Evolutionary conservation across 2,113 vertebrate species (phyloP), one percentile per base, ranked within the genome.

Genomic region (Myotis davidii): DNA sequence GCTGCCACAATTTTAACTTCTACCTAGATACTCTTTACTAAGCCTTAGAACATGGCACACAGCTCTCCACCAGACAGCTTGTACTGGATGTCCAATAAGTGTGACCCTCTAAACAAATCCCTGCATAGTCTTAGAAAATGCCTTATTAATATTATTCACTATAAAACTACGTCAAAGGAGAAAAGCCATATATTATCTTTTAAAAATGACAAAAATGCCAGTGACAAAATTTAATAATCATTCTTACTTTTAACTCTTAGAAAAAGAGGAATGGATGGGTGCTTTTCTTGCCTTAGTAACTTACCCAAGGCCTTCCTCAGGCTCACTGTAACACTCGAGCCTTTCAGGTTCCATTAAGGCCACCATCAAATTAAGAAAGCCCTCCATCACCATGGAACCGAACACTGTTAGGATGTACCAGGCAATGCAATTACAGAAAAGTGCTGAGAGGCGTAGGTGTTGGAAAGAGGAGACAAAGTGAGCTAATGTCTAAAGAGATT

Each of bases 91-190:
- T n/a, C 48, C 34, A 6, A 7, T 7, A 32, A 20, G 18, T 74
- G 61, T 85, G 67, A 92, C 73, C 83, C 59, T 69, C 50, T n/a
- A 90, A 85, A 93, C 56, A 83, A 93, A 94, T 74, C n/a, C 29
- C 56, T 72, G 72, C 65, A 72, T n/a, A 67, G 90, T 77, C 81
- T 97, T 73, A 73, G 87, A 85, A 96, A 96, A 88, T 67, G 77
- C 25, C 25, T 61, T 94, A 73, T 88, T 90, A 74, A 85, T 54
- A 92, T 82, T n/a, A 90, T 90, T 79, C 91, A 72, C 50, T 54
- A 45, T 34, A 93, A 95, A 97, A 95, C 73, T 76, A 95, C 89
- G 93, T 94, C 90, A 96, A 95, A 93, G 79, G 50, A 92, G 79
- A 59, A 94, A 96, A 90, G 88, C 50, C 78, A 67, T 65, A n/a